Conservation (phyloP, 2,797 vertebrate species). For the Dryobates pubescens region DNA sequence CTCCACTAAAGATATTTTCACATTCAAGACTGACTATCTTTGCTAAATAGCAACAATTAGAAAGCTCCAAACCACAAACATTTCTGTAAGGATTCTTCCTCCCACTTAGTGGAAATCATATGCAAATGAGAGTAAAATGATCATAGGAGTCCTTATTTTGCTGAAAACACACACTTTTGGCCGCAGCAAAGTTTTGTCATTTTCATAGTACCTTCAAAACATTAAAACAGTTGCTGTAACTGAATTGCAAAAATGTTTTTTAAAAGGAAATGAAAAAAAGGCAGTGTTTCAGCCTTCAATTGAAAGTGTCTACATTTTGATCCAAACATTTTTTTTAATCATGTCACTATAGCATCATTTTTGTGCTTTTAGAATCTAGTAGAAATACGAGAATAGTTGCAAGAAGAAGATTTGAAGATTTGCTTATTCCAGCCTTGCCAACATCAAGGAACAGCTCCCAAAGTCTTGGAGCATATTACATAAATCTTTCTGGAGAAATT, state of each 20-base stretch:
- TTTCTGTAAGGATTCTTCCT: neutral
- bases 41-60: neutral
- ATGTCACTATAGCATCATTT: neutral
- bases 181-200: neutral
- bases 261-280: neutral
- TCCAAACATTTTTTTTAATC: neutral
- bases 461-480: neutral
- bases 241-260: neutral
- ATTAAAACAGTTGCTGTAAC: neutral
- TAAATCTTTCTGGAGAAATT: neutral
- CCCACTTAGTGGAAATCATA: neutral
- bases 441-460: neutral
- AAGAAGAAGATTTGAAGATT: neutral
- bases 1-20: neutral
- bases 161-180: neutral
- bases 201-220: neutral
- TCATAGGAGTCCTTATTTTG: neutral
- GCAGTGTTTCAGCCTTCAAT: neutral
- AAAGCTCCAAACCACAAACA: neutral
- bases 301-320: neutral
- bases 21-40: neutral
- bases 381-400: neutral
- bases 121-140: neutral
- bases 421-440: neutral
- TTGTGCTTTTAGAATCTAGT: neutral